Evolutionary conservation across 2,888 invertebrate species (phyloP), one percentile per base, ranked within the genome.

Genomic region (Tetragonisca angustula): DNA sequence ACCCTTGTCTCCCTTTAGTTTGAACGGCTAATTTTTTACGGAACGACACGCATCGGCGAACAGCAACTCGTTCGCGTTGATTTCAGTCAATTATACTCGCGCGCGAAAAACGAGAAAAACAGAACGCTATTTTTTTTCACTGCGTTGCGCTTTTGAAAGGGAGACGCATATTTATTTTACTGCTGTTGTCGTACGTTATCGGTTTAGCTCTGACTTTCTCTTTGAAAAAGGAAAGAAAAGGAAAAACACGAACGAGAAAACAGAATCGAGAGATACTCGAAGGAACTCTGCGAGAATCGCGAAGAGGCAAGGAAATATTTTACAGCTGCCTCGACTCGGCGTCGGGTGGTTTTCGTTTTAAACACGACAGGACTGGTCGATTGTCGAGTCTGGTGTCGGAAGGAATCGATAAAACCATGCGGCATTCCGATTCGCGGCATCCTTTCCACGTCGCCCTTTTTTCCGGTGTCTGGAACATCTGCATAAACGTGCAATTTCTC

Each of bases 401-500:
- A 76, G 85, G 62, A 84, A 72, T 68, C 84, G 75, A 81, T 64
- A 70, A 79, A 72, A 79, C 50, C 72, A 59, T 76, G 27, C 43
- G 62, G 69, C 67, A 59, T 76, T 59, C 59, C 80, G 67, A 62
- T 62, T 27, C 61, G 27, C 62, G 49, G 65, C 50, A 52, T 70
- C 64, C 72, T 73, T 73, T 43, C 49, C n/a, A 43, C 59, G 71
- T 65, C 81, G 24, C 36, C 49, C 56, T 49, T 78, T 78, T 64
- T 72, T 59, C 79, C 78, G 50, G 56, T 86, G 87, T 90, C 49
- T 85, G 76, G 80, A 68, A 83, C 27, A 84, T 90, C 81, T 90
- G 89, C 87, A 84, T 91, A 83, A 91, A 91, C 84, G 89, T 86
- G 72, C 90, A 82, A 80, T 85, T 87, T 71, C 87, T 84, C 59